phyloP scores from a whole-genome alignment of 2,797 vertebrate genomes.

The Acrocephalus scirpaceus region DNA sequence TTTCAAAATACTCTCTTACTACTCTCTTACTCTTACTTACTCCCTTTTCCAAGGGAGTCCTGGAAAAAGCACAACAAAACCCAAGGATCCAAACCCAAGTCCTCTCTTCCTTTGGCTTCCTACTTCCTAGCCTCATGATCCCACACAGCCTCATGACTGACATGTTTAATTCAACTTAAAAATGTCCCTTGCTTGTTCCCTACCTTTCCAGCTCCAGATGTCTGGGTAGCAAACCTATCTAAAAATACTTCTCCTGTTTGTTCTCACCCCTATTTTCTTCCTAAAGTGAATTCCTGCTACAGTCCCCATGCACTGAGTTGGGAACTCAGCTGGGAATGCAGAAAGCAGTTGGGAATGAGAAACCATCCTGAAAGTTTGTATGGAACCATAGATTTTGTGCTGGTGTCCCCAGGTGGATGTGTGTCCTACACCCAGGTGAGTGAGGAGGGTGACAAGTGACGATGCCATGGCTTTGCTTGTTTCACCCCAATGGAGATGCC shows the following conservation, averaged over 20 bases:
- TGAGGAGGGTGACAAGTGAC: background rate
- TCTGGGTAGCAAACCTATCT: background rate
- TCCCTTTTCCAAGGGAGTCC: background rate
- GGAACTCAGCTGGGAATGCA: background rate
- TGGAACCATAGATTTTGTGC: background rate
- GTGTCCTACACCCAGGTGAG: background rate
- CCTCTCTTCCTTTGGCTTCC: background rate
- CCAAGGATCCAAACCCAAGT: background rate
- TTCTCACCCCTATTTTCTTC: background rate
- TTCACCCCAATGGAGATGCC: background rate
- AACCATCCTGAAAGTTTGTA: background rate
- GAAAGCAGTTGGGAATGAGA: background rate
- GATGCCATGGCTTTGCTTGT: background rate
- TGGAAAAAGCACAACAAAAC: background rate
- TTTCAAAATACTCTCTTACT: background rate
- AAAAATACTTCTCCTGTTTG: background rate
- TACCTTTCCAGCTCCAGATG: background rate
- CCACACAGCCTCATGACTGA: background rate
- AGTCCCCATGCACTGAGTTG: fast-evolving
- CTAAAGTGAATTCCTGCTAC: background rate
- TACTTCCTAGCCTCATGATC: background rate
- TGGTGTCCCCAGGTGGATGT: background rate
- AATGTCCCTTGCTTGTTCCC: background rate
- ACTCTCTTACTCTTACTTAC: no score
- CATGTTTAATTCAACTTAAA: background rate